phyloP scores from a whole-genome alignment of 2,888 invertebrate genomes.

The Conomelus anceps region DNA sequence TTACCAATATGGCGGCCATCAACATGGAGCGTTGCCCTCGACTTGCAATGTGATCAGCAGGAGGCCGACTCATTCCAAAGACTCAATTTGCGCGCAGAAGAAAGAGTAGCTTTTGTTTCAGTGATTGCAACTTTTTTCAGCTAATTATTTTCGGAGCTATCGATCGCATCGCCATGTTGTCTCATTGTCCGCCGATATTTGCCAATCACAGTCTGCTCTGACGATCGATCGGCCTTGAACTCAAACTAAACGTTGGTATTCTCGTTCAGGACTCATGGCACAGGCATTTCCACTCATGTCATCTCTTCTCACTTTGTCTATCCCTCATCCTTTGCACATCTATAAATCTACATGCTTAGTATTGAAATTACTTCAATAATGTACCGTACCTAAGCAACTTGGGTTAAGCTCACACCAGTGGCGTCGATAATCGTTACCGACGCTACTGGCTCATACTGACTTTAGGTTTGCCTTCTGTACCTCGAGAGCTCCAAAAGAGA shows the following conservation, averaged over 20 bases:
- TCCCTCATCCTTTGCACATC: too few species aligned
- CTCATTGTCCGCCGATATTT: not conserved
- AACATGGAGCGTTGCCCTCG: not conserved
- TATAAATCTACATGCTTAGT: too few species aligned
- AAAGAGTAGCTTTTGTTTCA: not conserved
- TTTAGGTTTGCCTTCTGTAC: too few species aligned
- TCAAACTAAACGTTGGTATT: not conserved
- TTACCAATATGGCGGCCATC: not conserved
- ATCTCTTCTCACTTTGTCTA: not conserved
- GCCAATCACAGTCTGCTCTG: not conserved
- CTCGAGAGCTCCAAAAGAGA: too few species aligned
- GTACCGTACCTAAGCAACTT: too few species aligned
- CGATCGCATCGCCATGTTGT: not conserved
- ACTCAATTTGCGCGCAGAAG: not conserved
- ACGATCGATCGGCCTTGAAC: not conserved
- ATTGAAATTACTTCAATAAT: too few species aligned
- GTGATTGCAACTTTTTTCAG: not conserved
- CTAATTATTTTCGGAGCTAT: not conserved
- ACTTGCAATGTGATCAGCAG: not conserved
- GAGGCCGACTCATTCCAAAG: not conserved
- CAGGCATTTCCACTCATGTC: not conserved
- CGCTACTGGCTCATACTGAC: too few species aligned
- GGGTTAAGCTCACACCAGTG: too few species aligned
- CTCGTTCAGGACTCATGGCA: not conserved
- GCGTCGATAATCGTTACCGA: too few species aligned